These are phyloP conservation scores for Cheilosia vernalis DNA, from an alignment of 2,888 invertebrate genomes.

Conservation along the genomic window DNA sequence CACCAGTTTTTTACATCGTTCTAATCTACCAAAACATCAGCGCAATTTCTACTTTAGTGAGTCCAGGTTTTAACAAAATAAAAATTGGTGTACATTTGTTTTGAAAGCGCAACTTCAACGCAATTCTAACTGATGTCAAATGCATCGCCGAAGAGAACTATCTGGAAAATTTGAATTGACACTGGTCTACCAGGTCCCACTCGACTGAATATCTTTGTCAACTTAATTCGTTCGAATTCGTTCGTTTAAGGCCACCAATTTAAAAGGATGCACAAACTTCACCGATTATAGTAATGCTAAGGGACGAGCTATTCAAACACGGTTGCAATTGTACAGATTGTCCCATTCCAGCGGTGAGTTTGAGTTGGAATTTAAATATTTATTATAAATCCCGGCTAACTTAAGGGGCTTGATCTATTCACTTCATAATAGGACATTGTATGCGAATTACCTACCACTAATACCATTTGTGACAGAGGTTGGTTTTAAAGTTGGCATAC, in stretches of 20 bases:
- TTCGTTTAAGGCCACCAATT: too few relatives aligned
- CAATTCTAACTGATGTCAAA: background rate
- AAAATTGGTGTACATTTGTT: too few relatives aligned
- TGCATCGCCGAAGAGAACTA: background rate
- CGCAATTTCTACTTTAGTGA: too few relatives aligned
- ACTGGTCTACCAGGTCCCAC: background rate
- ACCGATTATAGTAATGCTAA: too few relatives aligned
- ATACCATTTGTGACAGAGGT: slow-evolving; percentile 10
- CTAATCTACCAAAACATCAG: too few relatives aligned
- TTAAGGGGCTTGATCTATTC: background rate
- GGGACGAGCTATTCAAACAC: too few relatives aligned
- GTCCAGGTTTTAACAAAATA: background rate
- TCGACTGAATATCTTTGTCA: background rate
- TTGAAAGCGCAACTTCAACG: background rate
- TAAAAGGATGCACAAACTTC: too few relatives aligned
- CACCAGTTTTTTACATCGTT: too few relatives aligned
- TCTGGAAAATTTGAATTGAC: background rate
- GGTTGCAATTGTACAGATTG: background rate
- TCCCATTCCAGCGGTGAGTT: slow-evolving; percentile 20
- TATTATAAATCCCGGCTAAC: too few relatives aligned
- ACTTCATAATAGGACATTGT: background rate
- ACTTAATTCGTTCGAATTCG: too few relatives aligned
- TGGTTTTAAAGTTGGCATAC: background rate
- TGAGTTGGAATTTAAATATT: too few relatives aligned
- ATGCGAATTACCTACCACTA: slow-evolving; percentile 5